Conservation (phyloP, 2,797 vertebrate genomes). For the Sebastes melanostomus region DNA sequence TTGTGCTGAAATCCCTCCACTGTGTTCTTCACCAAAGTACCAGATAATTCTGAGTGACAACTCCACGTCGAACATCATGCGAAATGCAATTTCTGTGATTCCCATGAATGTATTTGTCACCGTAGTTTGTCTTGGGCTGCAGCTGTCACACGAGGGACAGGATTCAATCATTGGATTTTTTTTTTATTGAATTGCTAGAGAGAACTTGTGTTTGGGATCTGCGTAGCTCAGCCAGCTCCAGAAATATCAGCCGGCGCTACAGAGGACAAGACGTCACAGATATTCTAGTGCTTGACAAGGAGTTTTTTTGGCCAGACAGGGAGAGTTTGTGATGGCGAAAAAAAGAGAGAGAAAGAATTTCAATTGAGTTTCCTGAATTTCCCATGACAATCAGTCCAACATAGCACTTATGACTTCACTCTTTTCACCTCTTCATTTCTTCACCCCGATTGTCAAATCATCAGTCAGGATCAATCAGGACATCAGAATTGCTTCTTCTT, state of each 20-base stretch:
- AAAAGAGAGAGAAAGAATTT: conserved; percentile 12
- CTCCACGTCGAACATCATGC: conserved; percentile 32
- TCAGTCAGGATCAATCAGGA: not conserved
- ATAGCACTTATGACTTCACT: not conserved
- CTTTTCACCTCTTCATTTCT: not conserved
- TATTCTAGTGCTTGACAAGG: conserved; percentile 27
- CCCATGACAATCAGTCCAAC: conserved; percentile 6
- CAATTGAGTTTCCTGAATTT: conserved; percentile 26
- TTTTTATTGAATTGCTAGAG: conserved; percentile 36
- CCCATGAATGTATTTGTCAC: conserved; percentile 53
- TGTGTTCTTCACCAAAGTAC: conserved; percentile 46
- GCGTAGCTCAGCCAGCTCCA: conserved; percentile 19
- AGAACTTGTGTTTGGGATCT: conserved; percentile 8
- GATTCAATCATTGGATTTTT: conserved; percentile 57
- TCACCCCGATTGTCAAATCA: not conserved
- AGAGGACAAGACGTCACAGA: conserved; percentile 35
- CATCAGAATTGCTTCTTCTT: conserved; percentile 13
- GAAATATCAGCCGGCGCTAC: conserved; percentile 43
- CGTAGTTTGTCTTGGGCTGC: conserved; percentile 34
- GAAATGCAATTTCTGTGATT: conserved; percentile 63
- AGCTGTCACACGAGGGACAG: conserved; percentile 49
- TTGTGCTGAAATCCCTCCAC: conserved; percentile 66
- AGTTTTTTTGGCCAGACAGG: conserved; percentile 11
- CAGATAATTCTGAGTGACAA: conserved; percentile 76
- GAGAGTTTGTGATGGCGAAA: conserved; percentile 22